phyloP scores from a whole-genome alignment of 2,797 vertebrate species.

The Chaetodon trifasciatus region DNA sequence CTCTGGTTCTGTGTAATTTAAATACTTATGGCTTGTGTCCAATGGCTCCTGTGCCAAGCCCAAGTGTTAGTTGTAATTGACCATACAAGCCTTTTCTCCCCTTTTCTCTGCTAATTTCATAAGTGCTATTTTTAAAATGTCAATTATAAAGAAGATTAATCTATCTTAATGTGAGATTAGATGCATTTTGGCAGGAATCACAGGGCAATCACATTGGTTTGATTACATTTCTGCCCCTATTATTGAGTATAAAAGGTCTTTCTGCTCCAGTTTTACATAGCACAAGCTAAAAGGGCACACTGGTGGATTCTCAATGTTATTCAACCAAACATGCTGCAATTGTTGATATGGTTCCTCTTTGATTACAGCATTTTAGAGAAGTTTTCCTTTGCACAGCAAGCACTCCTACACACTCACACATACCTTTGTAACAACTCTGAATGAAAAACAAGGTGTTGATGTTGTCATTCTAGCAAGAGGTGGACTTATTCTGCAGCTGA shows the following conservation, averaged over 20 bases:
- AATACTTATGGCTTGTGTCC: constrained; percentile 82
- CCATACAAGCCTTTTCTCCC: constrained; percentile 81
- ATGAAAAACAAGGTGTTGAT: constrained; percentile 77
- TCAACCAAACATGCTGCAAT: constrained; percentile 38
- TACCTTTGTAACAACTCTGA: constrained; percentile 46
- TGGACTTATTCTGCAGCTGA: constrained; percentile 67
- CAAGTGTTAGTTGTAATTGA: constrained; percentile 83
- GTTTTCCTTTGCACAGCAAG: constrained; percentile 30
- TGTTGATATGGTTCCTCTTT: constrained; percentile 38
- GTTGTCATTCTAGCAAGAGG: constrained; percentile 64
- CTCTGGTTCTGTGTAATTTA: constrained; percentile 81
- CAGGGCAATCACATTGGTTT: constrained; percentile 70
- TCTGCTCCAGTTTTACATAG: constrained; percentile 47
- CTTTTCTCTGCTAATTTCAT: constrained; percentile 81
- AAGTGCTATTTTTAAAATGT: constrained; percentile 84
- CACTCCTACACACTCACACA: constrained; percentile 25
- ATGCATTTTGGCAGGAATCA: constrained; percentile 77
- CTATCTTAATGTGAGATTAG: constrained; percentile 81
- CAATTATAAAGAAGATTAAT: constrained; percentile 83
- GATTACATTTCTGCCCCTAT: constrained; percentile 68
- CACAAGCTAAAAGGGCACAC: constrained; percentile 31
- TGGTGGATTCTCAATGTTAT: constrained; percentile 37
- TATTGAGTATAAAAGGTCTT: constrained; percentile 61
- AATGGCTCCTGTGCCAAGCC: constrained; percentile 80
- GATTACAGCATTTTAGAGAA: constrained; percentile 38